Evolutionary conservation across 2,113 vertebrate species (phyloP).

Genomic region (Vulpes ferrilata): DNA sequence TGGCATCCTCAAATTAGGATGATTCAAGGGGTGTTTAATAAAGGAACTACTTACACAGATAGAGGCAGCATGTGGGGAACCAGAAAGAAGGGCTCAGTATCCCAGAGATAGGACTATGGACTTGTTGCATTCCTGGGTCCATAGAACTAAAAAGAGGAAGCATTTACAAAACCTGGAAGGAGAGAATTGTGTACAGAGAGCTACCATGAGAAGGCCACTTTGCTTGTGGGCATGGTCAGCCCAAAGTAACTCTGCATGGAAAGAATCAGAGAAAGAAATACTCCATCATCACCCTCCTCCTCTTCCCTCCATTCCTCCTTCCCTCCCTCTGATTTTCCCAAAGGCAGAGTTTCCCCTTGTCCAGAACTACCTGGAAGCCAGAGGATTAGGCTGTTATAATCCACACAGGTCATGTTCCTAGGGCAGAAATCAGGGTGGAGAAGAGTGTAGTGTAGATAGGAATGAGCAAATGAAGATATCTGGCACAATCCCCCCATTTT

Average conservation of each 20-base stretch:
- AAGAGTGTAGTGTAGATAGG: background rate
- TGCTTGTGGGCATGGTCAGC: no score
- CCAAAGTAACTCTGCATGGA: background rate
- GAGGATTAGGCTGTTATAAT: background rate
- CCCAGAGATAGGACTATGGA: background rate
- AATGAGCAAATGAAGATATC: no score
- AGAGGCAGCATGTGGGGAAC: background rate
- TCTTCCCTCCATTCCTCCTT: background rate
- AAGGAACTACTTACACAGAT: background rate
- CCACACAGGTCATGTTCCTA: background rate
- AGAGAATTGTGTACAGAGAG: background rate
- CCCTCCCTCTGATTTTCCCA: background rate
- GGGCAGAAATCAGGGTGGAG: background rate
- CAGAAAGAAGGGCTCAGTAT: background rate
- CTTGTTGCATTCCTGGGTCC: background rate
- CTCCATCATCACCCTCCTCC: background rate
- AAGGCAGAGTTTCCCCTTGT: no score
- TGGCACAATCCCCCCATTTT: no score
- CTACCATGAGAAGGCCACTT: background rate
- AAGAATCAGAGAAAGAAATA: background rate
- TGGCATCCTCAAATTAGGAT: background rate
- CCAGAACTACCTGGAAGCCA: background rate
- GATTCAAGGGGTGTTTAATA: background rate
- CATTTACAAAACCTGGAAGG: background rate
- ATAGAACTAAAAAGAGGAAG: background rate